Base-by-base conservation (phyloP, 2,113 vertebrate genomes). In the Corvus moneduloides region DNA sequence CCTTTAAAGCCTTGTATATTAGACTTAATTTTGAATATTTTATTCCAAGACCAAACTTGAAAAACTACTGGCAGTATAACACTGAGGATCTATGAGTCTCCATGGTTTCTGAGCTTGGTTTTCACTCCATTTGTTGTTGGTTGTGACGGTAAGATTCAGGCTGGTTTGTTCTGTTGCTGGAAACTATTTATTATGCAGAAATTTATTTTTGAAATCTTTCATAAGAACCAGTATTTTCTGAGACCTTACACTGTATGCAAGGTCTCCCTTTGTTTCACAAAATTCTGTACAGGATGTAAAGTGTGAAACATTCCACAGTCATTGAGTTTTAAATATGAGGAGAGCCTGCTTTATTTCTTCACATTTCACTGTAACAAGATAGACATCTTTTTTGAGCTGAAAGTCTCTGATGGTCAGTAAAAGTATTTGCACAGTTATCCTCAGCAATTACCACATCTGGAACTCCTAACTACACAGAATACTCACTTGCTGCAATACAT, bases 201-300 rank as follows among this genome's bases (percentile, higher is more conserved):
- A 73, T 68, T 51, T 41, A 0, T 16, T n/a, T 68, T 75, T 41
- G 15, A 21, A 46, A 30, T 46, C 30, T 83, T 69, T 48, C 0
- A 0, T 58, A 67, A 51, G n/a, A 5, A 17, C 5, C 1, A 18
- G 1, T 41, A n/a, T 30, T 64, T 23, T 48, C n/a, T 76, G 39
- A 88, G 27, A 68, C 5, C 4, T 77, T 24, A 62, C 7, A 67
- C 6, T 76, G 35, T 10, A 44, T 33, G 8, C 0, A 0, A 66
- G 6, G 10, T 27, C 10, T 77, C 23, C 8, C 22, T 89, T 89
- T 56, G 20, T 39, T 32, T 93, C 28, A 16, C 4, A 18, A 78
- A 61, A 72, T 37, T 68, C 63, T 64, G 3, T 17, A 21, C 10
- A 72, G 23, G 11, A 6, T 41, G 13, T 9, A 87, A 91, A 68